Conservation (phyloP, 2,797 vertebrate genomes). For the Mus minutoides region DNA sequence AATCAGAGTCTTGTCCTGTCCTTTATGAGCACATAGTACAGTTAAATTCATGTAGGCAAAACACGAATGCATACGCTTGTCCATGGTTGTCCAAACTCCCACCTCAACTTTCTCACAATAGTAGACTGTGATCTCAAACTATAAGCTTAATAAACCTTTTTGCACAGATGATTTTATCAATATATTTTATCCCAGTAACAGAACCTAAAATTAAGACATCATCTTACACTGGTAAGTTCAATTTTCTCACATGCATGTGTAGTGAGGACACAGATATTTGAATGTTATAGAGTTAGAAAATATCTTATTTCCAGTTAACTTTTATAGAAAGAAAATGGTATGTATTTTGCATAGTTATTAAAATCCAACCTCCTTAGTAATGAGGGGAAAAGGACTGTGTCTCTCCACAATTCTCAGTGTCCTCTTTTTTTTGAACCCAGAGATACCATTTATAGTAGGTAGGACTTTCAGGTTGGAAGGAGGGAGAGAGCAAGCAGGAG, state of each 20-base stretch:
- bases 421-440: not conserved
- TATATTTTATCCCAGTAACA: not conserved
- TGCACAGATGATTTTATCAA: not conserved
- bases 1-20: not conserved
- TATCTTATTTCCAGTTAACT: constrained; percentile 24
- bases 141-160: not conserved
- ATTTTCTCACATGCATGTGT: not conserved
- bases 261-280: not conserved
- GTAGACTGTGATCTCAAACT: not conserved
- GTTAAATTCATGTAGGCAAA: not conserved
- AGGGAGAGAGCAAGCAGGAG: too few relatives aligned
- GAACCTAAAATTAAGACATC: not conserved
- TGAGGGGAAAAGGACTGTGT: not conserved
- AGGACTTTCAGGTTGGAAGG: too few relatives aligned
- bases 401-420: not conserved
- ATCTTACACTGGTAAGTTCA: not conserved
- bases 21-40: not conserved
- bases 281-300: not conserved
- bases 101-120: not conserved
- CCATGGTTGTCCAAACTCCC: not conserved
- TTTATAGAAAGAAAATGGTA: not conserved
- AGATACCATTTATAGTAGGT: not conserved
- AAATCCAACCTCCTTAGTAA: not conserved
- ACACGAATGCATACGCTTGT: not conserved
- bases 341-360: not conserved